Evolutionary conservation across 1,140 invertebrate species (phyloP).

Genomic region (Brevipalpus yothersi): DNA sequence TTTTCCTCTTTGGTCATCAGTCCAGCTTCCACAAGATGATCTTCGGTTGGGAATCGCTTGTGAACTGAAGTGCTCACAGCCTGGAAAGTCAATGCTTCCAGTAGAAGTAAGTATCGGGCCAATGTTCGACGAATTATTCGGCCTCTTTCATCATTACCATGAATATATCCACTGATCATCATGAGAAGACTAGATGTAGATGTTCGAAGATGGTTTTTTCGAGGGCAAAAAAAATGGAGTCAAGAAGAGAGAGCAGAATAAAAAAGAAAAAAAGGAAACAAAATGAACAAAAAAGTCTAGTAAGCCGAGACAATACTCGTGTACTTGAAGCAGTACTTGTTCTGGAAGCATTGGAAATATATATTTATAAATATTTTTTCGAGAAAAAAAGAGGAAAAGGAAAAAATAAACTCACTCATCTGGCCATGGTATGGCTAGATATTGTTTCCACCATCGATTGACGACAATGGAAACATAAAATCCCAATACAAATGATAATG

Average conservation of each 20-base stretch:
- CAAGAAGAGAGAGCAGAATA: neutral
- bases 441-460: constrained; percentile 78
- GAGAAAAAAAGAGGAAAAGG: no score
- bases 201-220: neutral
- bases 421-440: constrained; percentile 21
- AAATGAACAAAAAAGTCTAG: neutral
- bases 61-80: constrained; percentile 67
- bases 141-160: constrained; percentile 49
- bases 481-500: constrained; percentile 61
- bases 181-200: constrained; percentile 3
- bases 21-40: constrained; percentile 61
- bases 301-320: neutral
- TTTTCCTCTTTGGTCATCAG: constrained; percentile 69
- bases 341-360: no score
- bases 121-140: constrained; percentile 63
- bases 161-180: constrained; percentile 29
- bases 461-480: constrained; percentile 83
- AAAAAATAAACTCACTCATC: constrained; percentile 29
- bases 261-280: neutral
- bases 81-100: constrained; percentile 49
- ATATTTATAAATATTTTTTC: no score
- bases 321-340: no score
- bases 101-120: constrained; percentile 54
- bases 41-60: constrained; percentile 65
- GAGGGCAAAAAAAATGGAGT: neutral